Evolutionary conservation across 2,113 vertebrate species (phyloP), one percentile per base, ranked within the genome.

Genomic region (Blennius ocellaris): DNA sequence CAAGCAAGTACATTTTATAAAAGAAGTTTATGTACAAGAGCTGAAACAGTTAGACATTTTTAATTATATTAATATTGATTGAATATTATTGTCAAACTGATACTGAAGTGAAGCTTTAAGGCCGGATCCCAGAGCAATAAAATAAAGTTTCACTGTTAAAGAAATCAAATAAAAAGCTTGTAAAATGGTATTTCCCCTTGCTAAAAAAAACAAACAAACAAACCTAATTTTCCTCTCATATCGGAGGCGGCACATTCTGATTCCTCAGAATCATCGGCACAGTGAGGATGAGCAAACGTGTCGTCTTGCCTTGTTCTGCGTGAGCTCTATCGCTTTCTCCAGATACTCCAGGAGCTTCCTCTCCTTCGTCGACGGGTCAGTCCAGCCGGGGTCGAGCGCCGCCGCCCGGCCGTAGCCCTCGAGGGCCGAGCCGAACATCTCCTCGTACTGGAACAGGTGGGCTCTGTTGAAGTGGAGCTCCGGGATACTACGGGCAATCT

Each of bases 401-500:
- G 93, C 92, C 0, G 96, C 96, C 16, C 84, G 93, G 38, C 93
- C 93, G 80, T 95, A 97, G 43, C 96, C 96, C 0, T 83, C 90
- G 6, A 97, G 84, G 40, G 96, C 96, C 3, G 94, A 95, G 4
- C 90, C 91, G 3, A 93, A 97, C 91, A 92, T 96, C 89, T 97
- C 96, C 85, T 97, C 96, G 5, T 96, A 97, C 82, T 97, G 95
- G 86, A 95, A 95, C 50, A 97, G 87, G 48, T 94, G 97, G 15
- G 96, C 93, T 74, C 96, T 91, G 90, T 97, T 97, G 78, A 96
- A 95, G 80, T 97, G 96, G 68, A 97, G 93, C 81, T 97, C 96
- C 0, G 96, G 94, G 80, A 95, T 96, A 69, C 91, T 94, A 8
- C 93, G 92, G 1, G 96, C 95, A 2, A 90, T 92, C 73, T 90